These are phyloP conservation scores for Electrona antarctica DNA, from an alignment of 2,113 vertebrate genomes.

Conservation along the genomic window DNA sequence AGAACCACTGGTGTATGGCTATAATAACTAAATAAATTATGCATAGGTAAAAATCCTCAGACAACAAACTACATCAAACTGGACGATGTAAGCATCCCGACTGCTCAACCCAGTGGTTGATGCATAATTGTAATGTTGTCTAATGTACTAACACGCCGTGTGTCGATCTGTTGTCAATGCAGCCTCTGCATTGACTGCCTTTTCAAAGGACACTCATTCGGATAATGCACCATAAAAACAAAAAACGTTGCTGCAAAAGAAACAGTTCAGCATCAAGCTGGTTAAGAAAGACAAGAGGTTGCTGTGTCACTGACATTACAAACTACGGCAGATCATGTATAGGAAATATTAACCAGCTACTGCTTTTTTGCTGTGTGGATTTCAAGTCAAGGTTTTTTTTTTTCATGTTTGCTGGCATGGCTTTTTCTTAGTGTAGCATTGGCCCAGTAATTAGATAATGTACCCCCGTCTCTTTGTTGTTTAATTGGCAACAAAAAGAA, in stretches of 20 bases:
- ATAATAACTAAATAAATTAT: too few species aligned
- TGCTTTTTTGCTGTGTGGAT: not conserved
- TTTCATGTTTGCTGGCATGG: slow-evolving; percentile 26
- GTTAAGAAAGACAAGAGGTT: slow-evolving; percentile 25
- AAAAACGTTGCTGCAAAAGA: slow-evolving; percentile 24
- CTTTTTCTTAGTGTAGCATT: slow-evolving; percentile 61
- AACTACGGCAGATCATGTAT: too few species aligned
- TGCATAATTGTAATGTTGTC: slow-evolving; percentile 55
- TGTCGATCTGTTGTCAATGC: slow-evolving; percentile 67
- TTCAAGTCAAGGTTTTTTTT: not conserved
- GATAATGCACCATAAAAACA: slow-evolving; percentile 54
- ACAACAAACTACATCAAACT: slow-evolving; percentile 18
- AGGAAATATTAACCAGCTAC: not conserved
- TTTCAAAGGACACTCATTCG: slow-evolving; percentile 59
- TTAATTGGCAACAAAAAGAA: slow-evolving; percentile 59
- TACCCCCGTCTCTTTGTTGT: slow-evolving; percentile 63
- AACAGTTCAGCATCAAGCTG: slow-evolving; percentile 46
- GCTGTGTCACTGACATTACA: not conserved
- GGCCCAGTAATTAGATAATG: slow-evolving; percentile 39
- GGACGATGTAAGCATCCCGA: slow-evolving; percentile 34
- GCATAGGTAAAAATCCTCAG: not conserved
- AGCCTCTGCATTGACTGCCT: slow-evolving; percentile 59
- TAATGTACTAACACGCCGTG: slow-evolving; percentile 69
- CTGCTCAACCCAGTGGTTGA: slow-evolving; percentile 57
- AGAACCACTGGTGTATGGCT: not conserved